Evolutionary conservation across 2,888 invertebrate genomes (phyloP), one percentile per base, ranked within the genome.

Genomic region (Trachelus iudaicus): DNA sequence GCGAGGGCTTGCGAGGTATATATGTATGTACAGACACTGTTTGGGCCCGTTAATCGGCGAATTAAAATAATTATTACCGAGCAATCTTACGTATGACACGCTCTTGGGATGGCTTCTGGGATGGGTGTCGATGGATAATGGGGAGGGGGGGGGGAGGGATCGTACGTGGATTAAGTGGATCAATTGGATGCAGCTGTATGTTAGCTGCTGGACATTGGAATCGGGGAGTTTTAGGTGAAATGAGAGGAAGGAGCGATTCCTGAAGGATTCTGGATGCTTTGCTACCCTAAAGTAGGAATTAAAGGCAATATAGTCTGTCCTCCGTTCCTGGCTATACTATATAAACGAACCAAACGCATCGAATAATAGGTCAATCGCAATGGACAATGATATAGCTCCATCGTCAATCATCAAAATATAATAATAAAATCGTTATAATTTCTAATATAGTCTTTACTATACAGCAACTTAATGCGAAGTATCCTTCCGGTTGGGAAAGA

Each of bases 371-470:
- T 81, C 40, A 78, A 82, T 85, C 84, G 82, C 83, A 85, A 87
- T 83, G 80, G 78, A 85, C 84, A 84, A 87, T 89, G 84, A 83
- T 85, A 83, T 81, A 81, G 81, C 81, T 85, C 84, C 84, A 83
- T 87, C 86, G 87, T 87, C 83, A 85, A 85, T 87, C 86, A 87
- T 87, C 83, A 85, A 85, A 86, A 88, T 86, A 85, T 82, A 86
- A 85, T 85, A 79, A 82, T 81, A 80, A 83, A 83, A 84, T 78
- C 79, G 79, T 79, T 81, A 81, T 79, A 80, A 84, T 81, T 83
- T 80, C 83, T 82, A 86, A 85, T 87, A 86, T 85, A 85, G 87
- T 86, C 87, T 89, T 89, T 86, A 90, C 88, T 90, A 88, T 90
- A 90, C 89, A 90, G 84, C 84, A 79, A 83, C 83, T 83, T 83